Evolutionary conservation across 2,888 invertebrate genomes (phyloP).

Genomic region (Atethmia centrago): DNA sequence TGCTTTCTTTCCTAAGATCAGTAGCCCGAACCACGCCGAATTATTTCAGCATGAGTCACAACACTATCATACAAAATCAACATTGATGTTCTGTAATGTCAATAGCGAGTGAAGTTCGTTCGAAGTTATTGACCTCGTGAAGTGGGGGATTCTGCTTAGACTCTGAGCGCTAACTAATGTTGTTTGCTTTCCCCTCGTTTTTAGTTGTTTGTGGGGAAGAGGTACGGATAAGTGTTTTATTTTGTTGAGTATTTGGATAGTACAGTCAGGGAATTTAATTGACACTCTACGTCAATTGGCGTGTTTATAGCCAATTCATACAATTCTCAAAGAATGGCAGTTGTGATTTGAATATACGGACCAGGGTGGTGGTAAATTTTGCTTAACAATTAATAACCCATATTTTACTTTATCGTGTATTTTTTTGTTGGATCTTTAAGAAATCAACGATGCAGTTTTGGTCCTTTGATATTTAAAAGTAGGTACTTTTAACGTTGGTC

Average conservation of each 20-base stretch:
- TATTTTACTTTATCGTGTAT: background rate
- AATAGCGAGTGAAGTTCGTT: constrained; percentile 27
- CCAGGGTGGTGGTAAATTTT: too few species aligned
- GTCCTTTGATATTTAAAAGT: too few species aligned
- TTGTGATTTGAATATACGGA: too few species aligned
- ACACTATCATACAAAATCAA: constrained; percentile 18
- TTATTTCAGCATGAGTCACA: background rate
- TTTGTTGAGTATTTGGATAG: constrained; percentile 10
- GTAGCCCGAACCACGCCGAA: background rate
- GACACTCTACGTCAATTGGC: too few species aligned
- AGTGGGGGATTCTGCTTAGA: constrained; percentile 9
- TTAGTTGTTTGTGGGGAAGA: constrained; percentile 18
- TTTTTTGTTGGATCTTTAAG: background rate
- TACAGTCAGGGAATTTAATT: background rate
- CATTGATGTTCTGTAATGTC: constrained; percentile 26
- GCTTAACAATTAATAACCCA: too few species aligned
- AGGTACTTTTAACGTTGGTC: too few species aligned
- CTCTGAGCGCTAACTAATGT: constrained; percentile 34
- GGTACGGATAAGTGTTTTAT: constrained; percentile 27
- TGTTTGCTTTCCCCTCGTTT: constrained; percentile 34
- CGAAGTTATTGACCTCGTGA: constrained; percentile 29
- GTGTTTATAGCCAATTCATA: background rate
- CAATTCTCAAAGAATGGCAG: too few species aligned
- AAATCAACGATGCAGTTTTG: background rate
- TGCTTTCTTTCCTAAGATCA: background rate